Conservation (phyloP, 2,797 vertebrate species). For the Smutsia temminckii region DNA sequence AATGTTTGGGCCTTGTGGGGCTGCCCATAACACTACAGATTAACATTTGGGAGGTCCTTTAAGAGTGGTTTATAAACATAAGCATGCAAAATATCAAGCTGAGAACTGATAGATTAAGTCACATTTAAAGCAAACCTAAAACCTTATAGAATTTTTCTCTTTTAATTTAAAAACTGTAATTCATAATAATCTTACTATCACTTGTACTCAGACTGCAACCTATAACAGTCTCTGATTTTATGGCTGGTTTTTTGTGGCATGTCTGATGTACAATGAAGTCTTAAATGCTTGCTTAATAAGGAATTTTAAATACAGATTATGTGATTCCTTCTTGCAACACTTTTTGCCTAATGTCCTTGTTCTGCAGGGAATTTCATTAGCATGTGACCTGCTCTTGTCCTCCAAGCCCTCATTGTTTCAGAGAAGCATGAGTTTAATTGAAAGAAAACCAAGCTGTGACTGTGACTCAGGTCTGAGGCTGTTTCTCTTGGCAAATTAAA, state of each 20-base stretch:
- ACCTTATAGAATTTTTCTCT: background rate
- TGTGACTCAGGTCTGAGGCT: conserved; percentile 84
- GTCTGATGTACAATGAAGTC: conserved; percentile 27
- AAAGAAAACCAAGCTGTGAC: conserved; percentile 82
- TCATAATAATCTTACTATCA: background rate
- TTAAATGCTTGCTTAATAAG: conserved; percentile 71
- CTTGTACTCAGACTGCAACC: background rate
- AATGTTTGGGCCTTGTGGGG: background rate
- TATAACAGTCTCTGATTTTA: background rate
- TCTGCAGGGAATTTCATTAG: conserved; percentile 83
- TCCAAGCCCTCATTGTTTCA: conserved; percentile 82
- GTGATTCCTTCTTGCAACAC: conserved; percentile 66
- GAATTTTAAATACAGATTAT: conserved; percentile 78
- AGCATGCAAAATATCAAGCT: background rate
- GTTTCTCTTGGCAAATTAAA: conserved; percentile 84
- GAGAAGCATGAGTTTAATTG: conserved; percentile 85
- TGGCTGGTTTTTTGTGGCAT: conserved; percentile 53
- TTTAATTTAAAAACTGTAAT: conserved; percentile 44
- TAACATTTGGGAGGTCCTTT: conserved; percentile 10
- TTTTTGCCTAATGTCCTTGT: conserved; percentile 77
- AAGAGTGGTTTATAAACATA: background rate
- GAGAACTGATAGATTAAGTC: background rate
- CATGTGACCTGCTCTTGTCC: conserved; percentile 80
- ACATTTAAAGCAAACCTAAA: background rate
- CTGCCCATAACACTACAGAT: background rate